phyloP scores from a whole-genome alignment of 2,888 invertebrate genomes.

The Drosophila ustulata region DNA sequence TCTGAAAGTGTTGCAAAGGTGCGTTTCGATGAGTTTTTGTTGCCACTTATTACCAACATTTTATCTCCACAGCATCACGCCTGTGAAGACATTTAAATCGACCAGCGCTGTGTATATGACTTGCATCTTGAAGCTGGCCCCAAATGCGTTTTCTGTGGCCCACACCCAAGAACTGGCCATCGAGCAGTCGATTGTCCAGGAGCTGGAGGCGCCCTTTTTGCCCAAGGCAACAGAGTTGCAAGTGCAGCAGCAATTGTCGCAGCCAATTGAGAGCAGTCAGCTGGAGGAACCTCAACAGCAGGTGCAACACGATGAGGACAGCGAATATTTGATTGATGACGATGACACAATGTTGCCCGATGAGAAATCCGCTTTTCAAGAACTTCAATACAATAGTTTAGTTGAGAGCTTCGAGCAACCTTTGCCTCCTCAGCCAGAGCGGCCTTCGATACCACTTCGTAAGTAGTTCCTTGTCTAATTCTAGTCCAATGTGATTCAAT shows the following conservation, averaged over 20 bases:
- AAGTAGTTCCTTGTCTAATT: neutral
- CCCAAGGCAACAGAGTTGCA: neutral
- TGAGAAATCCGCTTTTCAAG: neutral
- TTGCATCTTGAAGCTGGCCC: slow-evolving; percentile 25
- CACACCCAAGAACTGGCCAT: slow-evolving; percentile 15
- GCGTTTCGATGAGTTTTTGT: too few relatives aligned
- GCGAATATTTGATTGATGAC: neutral
- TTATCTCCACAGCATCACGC: slow-evolving; percentile 10
- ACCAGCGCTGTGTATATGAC: slow-evolving; percentile 29
- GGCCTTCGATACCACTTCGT: neutral
- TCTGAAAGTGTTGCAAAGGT: neutral
- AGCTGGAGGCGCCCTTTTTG: neutral
- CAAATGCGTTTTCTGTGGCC: neutral
- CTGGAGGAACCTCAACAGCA: too few relatives aligned
- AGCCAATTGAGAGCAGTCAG: too few relatives aligned
- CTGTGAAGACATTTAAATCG: slow-evolving; percentile 22
- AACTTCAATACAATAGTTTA: neutral
- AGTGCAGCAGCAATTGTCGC: too few relatives aligned
- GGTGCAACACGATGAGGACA: neutral
- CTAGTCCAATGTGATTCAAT: neutral
- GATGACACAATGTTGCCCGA: neutral
- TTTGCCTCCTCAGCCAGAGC: neutral
- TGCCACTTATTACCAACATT: too few relatives aligned
- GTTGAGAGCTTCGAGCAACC: neutral
- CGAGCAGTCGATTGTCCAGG: slow-evolving; percentile 1